Evolutionary conservation across 1,140 invertebrate species (phyloP), one percentile per base, ranked within the genome.

Genomic region (Calephelis nemesis): DNA sequence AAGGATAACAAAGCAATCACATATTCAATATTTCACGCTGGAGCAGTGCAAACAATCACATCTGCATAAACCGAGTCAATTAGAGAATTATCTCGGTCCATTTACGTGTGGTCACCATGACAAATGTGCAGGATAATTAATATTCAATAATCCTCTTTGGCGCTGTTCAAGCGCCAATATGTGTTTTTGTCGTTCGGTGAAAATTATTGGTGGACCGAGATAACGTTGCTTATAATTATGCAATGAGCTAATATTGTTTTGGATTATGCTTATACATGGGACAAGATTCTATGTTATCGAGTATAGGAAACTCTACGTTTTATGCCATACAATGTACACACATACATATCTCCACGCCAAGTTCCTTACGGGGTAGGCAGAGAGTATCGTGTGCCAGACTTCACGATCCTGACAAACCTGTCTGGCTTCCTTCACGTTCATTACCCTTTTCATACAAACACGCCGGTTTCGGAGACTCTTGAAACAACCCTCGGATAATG

Each of bases 31-130:
- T 58, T 58, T 58, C 52, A 58, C 52, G 30, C 9, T 30, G 30
- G 30, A 30, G 10, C 39, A 58, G 7, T 30, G 54, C 54, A 58
- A 58, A 58, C 54, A 65, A 39, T 54, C 30, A 13, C 50, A 69
- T 63, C 68, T 65, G 45, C 68, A 69, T 69, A 69, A 69, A 52
- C 52, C 63, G 63, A 65, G 68, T 69, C 68, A 69, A 69, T 69
- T 69, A 64, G 47, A 69, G 68, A 65, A 65, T 65, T 65, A 65
- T 65, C 64, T 65, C 62, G 62, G 62, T 30, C 62, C 67, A 68
- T 68, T 68, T 52, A 30, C 58, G 62, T 48, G 52, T 42, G 47
- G 60, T 49, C 10, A 30, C 54, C 67, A 30, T 62, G 60, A 63
- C 67, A 52, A 63, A 68, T 52, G 64, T 15, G 48, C 11, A 50